Percentiles rank a stretch among this genome's conserved stretches.
phyloP scores from a whole-genome alignment of 2,888 invertebrate genomes.

The Scrobipalpa costella region DNA sequence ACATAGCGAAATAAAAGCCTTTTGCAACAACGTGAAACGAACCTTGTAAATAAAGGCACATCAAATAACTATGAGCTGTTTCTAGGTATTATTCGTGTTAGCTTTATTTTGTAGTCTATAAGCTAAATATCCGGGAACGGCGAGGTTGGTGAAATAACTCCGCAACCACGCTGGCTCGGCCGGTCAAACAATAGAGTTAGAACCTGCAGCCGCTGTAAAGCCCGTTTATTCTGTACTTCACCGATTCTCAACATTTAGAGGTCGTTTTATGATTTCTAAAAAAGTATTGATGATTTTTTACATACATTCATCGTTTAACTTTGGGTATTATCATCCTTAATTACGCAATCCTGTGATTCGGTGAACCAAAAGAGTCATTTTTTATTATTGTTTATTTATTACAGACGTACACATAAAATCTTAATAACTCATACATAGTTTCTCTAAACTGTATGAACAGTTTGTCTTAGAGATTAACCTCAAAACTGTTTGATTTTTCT shows the following conservation, averaged over 20 bases:
- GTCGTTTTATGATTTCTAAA: too few species aligned
- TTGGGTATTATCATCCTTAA: too few species aligned
- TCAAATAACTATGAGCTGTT: not conserved
- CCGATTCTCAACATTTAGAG: not conserved
- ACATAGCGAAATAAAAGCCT: not conserved
- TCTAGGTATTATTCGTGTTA: not conserved
- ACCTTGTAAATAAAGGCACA: not conserved
- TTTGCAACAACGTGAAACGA: not conserved
- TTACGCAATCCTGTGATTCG: too few species aligned
- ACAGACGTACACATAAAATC: too few species aligned
- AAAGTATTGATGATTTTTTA: too few species aligned
- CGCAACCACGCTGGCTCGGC: not conserved
- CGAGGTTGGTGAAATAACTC: not conserved
- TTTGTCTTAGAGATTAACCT: too few species aligned
- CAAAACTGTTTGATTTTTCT: too few species aligned
- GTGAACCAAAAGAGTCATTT: too few species aligned
- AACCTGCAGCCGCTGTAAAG: slow-evolving; percentile 9
- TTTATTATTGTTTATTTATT: too few species aligned
- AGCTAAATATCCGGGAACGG: not conserved
- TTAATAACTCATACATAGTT: too few species aligned
- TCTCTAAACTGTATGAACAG: too few species aligned
- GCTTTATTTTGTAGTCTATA: not conserved
- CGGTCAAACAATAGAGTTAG: not conserved
- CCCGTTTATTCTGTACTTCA: not conserved
- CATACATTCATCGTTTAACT: too few species aligned